Conservation (phyloP, 1,140 invertebrate genomes). For the Apis cerana region DNA sequence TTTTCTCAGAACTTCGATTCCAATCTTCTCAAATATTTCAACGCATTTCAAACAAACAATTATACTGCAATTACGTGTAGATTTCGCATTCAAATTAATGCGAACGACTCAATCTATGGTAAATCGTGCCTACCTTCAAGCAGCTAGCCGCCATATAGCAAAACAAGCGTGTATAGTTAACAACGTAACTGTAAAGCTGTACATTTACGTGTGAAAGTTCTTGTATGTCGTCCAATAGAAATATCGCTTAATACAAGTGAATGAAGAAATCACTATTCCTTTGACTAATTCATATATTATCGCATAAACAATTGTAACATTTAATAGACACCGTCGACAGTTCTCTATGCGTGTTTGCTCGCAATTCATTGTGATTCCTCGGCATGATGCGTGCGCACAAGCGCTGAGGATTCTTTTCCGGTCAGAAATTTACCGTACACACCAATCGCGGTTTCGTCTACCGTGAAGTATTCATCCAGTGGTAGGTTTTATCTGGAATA, state of each 20-base stretch:
- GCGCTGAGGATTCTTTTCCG: conserved; percentile 27
- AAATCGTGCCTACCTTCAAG: neutral
- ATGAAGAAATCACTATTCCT: neutral
- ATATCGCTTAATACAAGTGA: neutral
- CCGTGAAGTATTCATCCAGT: conserved; percentile 31
- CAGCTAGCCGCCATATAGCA: neutral
- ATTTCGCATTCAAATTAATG: conserved; percentile 11
- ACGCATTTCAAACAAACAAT: neutral
- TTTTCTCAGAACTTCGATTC: too few relatives aligned
- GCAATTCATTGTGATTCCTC: conserved; percentile 8
- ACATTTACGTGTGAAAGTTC: conserved; percentile 7
- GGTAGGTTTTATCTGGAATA: too few relatives aligned
- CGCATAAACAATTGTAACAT: neutral
- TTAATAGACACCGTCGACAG: neutral
- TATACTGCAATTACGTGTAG: neutral
- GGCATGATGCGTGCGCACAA: neutral
- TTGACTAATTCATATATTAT: neutral
- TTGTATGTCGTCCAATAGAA: neutral
- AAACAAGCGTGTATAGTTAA: neutral
- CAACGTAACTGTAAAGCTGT: conserved; percentile 21
- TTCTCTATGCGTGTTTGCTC: neutral
- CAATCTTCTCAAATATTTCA: neutral
- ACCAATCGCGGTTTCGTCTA: conserved; percentile 11
- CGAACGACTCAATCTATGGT: neutral
- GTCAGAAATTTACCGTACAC: conserved; percentile 47